Evolutionary conservation across 1,140 invertebrate species (phyloP).

Genomic region (Saxidomus purpurata): DNA sequence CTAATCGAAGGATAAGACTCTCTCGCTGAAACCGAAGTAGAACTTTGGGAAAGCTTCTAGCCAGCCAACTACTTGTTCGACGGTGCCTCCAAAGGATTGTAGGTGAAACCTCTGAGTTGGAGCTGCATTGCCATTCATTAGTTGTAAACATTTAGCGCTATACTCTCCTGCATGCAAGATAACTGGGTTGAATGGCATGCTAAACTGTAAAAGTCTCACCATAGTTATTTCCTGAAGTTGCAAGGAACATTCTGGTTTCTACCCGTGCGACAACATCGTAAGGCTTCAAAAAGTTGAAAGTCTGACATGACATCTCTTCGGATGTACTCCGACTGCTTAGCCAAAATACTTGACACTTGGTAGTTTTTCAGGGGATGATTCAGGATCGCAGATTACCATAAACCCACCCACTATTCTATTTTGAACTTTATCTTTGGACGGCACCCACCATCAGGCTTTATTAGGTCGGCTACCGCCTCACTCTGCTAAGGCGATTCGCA

Average conservation of each 20-base stretch:
- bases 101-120: conserved; percentile 39
- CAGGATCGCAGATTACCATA: conserved; percentile 28
- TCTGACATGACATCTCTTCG: conserved; percentile 12
- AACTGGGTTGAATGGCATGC: conserved; percentile 13
- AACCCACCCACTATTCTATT: conserved; percentile 43
- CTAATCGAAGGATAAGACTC: background rate
- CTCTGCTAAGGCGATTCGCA: conserved; percentile 2
- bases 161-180: conserved; percentile 27
- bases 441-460: background rate
- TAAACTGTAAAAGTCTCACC: conserved; percentile 8
- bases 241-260: conserved; percentile 1
- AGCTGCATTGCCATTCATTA: background rate
- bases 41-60: conserved; percentile 27
- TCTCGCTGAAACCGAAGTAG: conserved; percentile 14
- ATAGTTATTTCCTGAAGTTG: background rate
- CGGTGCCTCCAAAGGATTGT: conserved; percentile 30
- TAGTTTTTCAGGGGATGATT: background rate
- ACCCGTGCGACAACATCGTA: background rate
- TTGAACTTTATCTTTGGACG: background rate
- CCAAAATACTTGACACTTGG: conserved; percentile 8
- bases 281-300: background rate
- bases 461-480: conserved; percentile 3
- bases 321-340: background rate
- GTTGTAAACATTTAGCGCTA: conserved; percentile 8
- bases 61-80: conserved; percentile 39